A percentile compares a stretch with the other conserved stretches of the same genome.
These are phyloP conservation scores for Epirrita christyi DNA, from an alignment of 2,888 invertebrate species.

Conservation along the genomic window DNA sequence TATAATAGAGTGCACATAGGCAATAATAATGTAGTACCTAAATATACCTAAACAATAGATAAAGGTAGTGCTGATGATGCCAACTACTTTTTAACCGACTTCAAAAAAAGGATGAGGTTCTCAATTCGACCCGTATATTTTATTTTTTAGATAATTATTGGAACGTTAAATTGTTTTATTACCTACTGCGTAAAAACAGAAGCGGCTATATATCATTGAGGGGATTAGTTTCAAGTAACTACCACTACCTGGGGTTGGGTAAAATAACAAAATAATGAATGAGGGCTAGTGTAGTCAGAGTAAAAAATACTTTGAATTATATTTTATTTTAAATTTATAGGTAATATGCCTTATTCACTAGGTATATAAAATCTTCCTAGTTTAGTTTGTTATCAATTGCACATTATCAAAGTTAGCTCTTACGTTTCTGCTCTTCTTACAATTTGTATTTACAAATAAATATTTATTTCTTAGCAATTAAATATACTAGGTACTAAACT, in stretches of 20 bases:
- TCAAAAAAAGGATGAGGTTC: no score
- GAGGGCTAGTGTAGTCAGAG: background rate
- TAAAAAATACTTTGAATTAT: background rate
- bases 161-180: constrained; percentile 28
- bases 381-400: constrained; percentile 13
- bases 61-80: no score
- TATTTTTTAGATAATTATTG: constrained; percentile 18
- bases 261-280: background rate
- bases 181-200: constrained; percentile 23
- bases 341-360: background rate
- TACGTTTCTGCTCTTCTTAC: constrained; percentile 1
- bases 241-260: no score
- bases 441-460: constrained; percentile 29
- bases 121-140: no score
- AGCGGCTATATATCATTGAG: constrained; percentile 29
- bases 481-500: background rate
- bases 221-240: constrained; percentile 25
- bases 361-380: constrained; percentile 2
- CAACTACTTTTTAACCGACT: no score
- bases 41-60: no score
- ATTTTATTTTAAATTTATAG: constrained; percentile 1
- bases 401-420: constrained; percentile 9
- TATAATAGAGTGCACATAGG: no score
- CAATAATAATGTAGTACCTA: no score
- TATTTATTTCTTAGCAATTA: constrained; percentile 1